Percentiles rank a stretch among this genome's conserved stretches.
Conservation (phyloP, 2,797 vertebrate genomes). For the Pseudocheirus occidentalis region DNA sequence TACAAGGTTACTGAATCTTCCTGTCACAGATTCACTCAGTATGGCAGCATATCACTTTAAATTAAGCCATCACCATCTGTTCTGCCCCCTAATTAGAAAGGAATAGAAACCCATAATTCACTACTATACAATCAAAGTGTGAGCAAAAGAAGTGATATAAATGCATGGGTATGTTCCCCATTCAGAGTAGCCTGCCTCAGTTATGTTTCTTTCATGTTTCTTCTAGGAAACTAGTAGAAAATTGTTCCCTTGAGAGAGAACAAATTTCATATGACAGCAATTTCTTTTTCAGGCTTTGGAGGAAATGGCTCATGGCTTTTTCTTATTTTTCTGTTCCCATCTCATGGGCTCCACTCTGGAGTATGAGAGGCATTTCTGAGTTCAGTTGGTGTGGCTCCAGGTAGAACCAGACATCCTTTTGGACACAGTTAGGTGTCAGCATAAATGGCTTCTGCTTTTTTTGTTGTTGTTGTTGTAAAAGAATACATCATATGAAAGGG, state of each 20-base stretch:
- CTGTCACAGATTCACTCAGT: neutral
- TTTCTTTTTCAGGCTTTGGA: constrained; percentile 57
- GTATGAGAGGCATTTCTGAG: neutral
- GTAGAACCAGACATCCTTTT: neutral
- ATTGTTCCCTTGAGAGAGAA: constrained; percentile 51
- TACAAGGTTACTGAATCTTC: neutral
- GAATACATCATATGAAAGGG: neutral
- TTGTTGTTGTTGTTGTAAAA: neutral
- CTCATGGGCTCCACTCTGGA: neutral
- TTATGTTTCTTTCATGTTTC: constrained; percentile 57
- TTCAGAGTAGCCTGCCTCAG: constrained; percentile 37
- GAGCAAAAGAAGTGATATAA: constrained; percentile 55
- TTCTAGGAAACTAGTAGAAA: constrained; percentile 65
- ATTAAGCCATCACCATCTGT: constrained; percentile 71
- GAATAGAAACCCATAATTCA: constrained; percentile 43
- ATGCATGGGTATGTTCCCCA: neutral
- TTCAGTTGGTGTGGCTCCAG: neutral
- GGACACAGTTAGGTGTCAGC: neutral
- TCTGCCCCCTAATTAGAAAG: constrained; percentile 72
- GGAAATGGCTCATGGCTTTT: neutral
- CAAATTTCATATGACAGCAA: constrained; percentile 45
- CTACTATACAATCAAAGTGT: constrained; percentile 43
- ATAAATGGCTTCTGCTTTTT: neutral
- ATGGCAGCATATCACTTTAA: constrained; percentile 57
- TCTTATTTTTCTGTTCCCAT: neutral